Evolutionary conservation across 2,113 vertebrate genomes (phyloP).

Genomic region (Siniperca knerii): DNA sequence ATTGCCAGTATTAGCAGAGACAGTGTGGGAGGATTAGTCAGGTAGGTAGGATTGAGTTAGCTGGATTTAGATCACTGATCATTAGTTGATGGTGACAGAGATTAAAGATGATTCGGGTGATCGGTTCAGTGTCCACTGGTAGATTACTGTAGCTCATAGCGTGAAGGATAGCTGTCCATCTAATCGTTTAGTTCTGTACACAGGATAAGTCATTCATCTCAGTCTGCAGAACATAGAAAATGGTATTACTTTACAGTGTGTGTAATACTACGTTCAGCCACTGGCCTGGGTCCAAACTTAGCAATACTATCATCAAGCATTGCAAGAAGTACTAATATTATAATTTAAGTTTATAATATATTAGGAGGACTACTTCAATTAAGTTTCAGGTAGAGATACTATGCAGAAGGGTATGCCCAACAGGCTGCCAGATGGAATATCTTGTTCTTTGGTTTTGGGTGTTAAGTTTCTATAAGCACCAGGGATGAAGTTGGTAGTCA

Average conservation of each 20-base stretch:
- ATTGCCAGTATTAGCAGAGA: slow-evolving; percentile 30
- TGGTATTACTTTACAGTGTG: neutral
- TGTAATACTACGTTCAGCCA: neutral
- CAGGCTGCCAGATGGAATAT: neutral
- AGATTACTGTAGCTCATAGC: slow-evolving; percentile 8
- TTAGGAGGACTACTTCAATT: neutral
- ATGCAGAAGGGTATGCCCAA: neutral
- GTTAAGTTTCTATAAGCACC: slow-evolving; percentile 5
- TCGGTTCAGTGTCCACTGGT: neutral
- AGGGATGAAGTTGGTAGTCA: slow-evolving; percentile 13
- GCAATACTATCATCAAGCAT: neutral
- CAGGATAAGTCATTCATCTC: slow-evolving; percentile 4
- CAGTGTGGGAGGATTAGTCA: slow-evolving; percentile 49
- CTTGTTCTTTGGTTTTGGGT: slow-evolving; percentile 11
- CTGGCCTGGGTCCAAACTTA: neutral
- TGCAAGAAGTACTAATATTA: neutral
- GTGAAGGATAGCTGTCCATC: neutral
- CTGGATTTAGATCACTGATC: slow-evolving; percentile 43
- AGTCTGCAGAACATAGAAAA: neutral
- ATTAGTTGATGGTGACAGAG: slow-evolving; percentile 45
- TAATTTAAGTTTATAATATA: neutral
- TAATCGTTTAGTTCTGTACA: neutral
- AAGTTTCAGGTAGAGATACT: neutral
- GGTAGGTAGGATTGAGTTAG: slow-evolving; percentile 49
- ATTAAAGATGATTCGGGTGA: slow-evolving; percentile 40